These are phyloP conservation scores for Hypomesus transpacificus DNA, from an alignment of 2,113 vertebrate species.

Conservation along the genomic window DNA sequence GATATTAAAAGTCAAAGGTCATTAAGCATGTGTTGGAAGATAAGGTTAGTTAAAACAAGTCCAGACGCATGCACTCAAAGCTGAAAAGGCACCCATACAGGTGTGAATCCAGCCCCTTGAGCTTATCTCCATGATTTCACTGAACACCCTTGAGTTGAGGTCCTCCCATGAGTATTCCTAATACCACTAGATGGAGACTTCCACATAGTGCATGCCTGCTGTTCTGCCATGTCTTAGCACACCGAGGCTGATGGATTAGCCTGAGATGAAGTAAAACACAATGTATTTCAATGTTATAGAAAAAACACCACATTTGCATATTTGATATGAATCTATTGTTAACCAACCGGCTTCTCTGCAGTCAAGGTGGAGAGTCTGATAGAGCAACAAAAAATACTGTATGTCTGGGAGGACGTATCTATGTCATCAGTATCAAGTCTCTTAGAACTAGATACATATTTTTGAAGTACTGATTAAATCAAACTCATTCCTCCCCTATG, in stretches of 20 bases:
- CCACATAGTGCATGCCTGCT: not conserved
- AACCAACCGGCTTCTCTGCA: no score
- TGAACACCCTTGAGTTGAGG: not conserved
- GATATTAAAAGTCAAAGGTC: constrained; percentile 70
- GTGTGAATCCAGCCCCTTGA: not conserved
- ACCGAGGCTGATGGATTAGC: no score
- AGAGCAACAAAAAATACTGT: no score
- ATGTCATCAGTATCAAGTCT: constrained; percentile 55
- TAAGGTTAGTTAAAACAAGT: constrained; percentile 36
- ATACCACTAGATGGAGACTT: constrained; percentile 28
- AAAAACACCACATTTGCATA: no score
- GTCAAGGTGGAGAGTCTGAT: no score
- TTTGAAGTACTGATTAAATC: not conserved
- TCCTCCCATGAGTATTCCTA: not conserved
- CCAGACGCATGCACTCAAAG: constrained; percentile 25
- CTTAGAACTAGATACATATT: not conserved
- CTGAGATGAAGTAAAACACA: no score
- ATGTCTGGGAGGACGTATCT: constrained; percentile 28
- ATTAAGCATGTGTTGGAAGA: constrained; percentile 56
- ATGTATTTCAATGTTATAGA: no score
- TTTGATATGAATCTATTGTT: no score
- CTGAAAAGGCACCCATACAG: constrained; percentile 5
- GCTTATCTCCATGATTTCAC: not conserved
- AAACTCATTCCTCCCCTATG: no score
- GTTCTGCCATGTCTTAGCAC: no score